Base-by-base conservation (phyloP, 2,797 vertebrate species). In the Phoxinus dragarum region DNA sequence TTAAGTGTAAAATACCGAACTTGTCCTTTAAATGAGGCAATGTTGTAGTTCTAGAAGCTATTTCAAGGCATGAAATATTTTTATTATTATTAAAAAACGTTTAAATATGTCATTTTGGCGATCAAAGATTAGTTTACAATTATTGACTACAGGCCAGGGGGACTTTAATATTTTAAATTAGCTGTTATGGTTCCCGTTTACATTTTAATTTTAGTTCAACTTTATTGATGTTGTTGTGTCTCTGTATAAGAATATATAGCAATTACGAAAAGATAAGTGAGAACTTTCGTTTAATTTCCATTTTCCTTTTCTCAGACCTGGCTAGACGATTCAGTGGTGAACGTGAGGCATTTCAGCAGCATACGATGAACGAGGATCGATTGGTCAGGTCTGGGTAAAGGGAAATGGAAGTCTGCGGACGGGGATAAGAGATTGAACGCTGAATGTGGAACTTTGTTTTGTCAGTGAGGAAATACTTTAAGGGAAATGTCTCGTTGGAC, bases 401-500 rank as follows among this genome's bases (percentile, higher is more conserved):
- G 89, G 87, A 95, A 92, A 95, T 95, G 94, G 95, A 93, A 91
- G 93, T 92, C 91, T 91, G 91, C 89, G 89, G 90, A 92, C 92
- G 91, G 88, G 94, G 93, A 94, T 94, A 93, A 94, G 49, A 82
- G 36, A 49, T 61, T 69, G n/a, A 71, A 21, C 73, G 72, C 69
- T 16, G 84, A 69, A 42, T 56, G 71, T 87, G 69, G 74, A 72
- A 56, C 54, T 77, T 75, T 56, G 76, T 81, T 81, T 86, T 21
- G 85, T 73, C 36, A n/a, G 31, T 61, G 69, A 61, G 82, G 54
- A 71, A 80, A 67, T 19, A 64, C 23, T 61, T 10, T 56, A 47
- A 17, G 14, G 27, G 38, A 73, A 80, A 82, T 72, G 73, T 42
- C 10, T 79, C 27, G 2, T 42, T 52, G 23, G 44, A 42, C 54